A percentile compares a stretch with the other conserved stretches of the same genome.
phyloP scores from a whole-genome alignment of 2,888 invertebrate genomes.

The Anthrax anthrax region DNA sequence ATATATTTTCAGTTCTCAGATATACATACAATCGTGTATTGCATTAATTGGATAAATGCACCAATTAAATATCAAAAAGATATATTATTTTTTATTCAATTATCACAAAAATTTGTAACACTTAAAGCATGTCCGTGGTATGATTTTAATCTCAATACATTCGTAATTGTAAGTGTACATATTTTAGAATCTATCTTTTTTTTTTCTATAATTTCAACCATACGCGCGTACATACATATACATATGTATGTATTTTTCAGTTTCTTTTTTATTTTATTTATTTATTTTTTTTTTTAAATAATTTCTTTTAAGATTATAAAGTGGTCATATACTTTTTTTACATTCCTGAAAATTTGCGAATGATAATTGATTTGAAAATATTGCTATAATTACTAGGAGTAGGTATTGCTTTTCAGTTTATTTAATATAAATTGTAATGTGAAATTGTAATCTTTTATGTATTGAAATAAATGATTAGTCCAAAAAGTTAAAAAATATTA shows the following conservation, averaged over 20 bases:
- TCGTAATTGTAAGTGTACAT: conserved; percentile 19
- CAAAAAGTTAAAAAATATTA: no score
- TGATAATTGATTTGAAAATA: no score
- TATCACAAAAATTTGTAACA: conserved; percentile 22
- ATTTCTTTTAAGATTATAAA: background rate
- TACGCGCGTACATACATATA: no score
- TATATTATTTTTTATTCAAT: conserved; percentile 21
- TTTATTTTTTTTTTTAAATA: background rate
- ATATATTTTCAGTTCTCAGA: conserved; percentile 18
- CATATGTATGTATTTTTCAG: no score
- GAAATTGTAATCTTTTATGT: no score
- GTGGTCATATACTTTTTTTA: background rate
- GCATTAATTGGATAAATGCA: conserved; percentile 19
- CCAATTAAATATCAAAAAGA: conserved; percentile 17
- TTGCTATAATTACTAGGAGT: no score
- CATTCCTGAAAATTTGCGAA: no score
- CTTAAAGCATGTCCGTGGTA: conserved; percentile 21
- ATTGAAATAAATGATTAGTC: no score
- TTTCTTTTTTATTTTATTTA: background rate
- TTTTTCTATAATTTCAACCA: background rate
- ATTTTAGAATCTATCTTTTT: background rate
- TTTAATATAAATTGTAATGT: no score
- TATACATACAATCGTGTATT: conserved; percentile 8
- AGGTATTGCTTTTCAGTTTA: no score
- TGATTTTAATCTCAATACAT: conserved; percentile 21